Evolutionary conservation across 2,113 vertebrate genomes (phyloP).

Genomic region (Tragelaphus scriptus): DNA sequence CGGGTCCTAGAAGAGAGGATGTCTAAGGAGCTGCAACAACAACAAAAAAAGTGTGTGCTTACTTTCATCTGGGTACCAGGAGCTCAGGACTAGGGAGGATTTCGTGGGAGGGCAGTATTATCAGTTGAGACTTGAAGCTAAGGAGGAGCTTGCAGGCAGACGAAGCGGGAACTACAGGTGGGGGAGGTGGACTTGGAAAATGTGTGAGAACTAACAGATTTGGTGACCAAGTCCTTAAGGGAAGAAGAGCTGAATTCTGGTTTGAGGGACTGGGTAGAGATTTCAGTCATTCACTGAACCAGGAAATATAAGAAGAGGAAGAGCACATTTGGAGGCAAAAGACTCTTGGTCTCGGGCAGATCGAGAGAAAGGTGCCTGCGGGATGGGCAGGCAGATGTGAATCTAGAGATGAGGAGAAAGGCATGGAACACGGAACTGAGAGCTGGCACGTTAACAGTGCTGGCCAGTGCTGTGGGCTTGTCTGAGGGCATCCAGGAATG

Average conservation of each 20-base stretch:
- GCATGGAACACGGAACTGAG: not conserved
- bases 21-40: not conserved
- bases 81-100: not conserved
- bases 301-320: not conserved
- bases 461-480: not conserved
- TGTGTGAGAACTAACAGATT: conserved; percentile 4
- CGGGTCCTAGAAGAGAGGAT: not conserved
- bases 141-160: not conserved
- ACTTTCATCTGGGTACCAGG: not conserved
- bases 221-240: conserved; percentile 16
- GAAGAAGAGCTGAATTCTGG: not conserved
- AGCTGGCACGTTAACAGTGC: not conserved
- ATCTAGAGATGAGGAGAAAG: not conserved
- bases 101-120: not conserved
- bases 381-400: not conserved
- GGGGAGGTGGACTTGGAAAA: not conserved
- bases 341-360: not conserved
- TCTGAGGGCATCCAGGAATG: not conserved
- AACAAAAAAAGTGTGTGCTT: not conserved
- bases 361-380: not conserved
- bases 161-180: not conserved
- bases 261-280: not conserved
- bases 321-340: conserved; percentile 2
- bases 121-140: not conserved
- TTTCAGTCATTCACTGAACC: not conserved